Evolutionary conservation across 2,888 invertebrate genomes (phyloP), one percentile per base, ranked within the genome.

Genomic region (Harpalus rubripes): DNA sequence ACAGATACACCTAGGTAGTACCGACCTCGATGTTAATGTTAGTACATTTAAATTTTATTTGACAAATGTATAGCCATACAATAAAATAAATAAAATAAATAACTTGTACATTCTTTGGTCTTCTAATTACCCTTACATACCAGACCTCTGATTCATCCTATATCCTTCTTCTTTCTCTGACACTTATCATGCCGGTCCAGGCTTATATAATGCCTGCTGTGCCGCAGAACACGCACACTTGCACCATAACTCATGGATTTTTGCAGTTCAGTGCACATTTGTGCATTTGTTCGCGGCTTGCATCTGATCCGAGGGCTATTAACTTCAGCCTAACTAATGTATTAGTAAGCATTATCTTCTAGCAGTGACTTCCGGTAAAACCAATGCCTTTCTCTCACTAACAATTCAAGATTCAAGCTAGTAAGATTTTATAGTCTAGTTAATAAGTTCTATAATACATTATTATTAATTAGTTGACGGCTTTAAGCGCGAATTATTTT

Each of bases 251-350:
- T 68, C 39, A 68, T 39, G n/a, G 12, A 39, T 68, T 68, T 68
- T 68, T 39, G n/a, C 39, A 7, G 39, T 41, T 7, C 68, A 1
- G 7, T 12, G 18, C 16, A 18, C 18, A 18, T 63, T 18, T 63
- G 68, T 68, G 32, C 32, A 68, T 68, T 68, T 68, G 39, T 68
- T 32, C 39, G 68, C 15, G 63, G 63, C 26, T 18, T 63, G 68
- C 39, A 68, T 68, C 32, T 68, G 68, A 68, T 68, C 32, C 32
- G 39, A 32, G 68, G 6, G 39, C 68, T 68, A 68, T 68, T 68
- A 68, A 39, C 68, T 68, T 15, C 32, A 63, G 12, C 18, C 22
- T 22, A 22, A 68, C 68, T 63, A 63, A 68, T 32, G 32, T 68
- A 68, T 68, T 68, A 68, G 39, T 68, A 32, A 4, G 10, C 39